Conservation (phyloP, 1,140 invertebrate species). For the Odontomachus brunneus region DNA sequence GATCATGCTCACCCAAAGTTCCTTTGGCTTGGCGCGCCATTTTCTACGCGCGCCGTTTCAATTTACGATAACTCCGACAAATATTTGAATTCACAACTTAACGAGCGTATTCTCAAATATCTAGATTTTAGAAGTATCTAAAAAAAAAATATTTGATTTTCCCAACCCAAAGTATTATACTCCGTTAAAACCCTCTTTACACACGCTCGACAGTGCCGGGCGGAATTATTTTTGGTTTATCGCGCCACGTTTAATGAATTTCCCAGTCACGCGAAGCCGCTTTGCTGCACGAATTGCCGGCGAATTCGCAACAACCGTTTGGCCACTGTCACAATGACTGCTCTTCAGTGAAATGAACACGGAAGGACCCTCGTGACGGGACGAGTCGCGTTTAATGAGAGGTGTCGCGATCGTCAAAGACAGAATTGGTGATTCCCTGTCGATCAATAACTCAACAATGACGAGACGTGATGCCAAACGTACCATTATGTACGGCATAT, state of each 20-base stretch:
- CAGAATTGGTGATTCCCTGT: slow-evolving; percentile 23
- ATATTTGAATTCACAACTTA: no score
- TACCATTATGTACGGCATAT: neutral
- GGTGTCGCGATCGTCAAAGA: slow-evolving; percentile 44
- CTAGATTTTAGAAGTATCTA: no score
- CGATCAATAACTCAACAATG: slow-evolving; percentile 25
- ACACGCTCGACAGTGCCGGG: slow-evolving; percentile 15
- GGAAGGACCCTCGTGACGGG: slow-evolving; percentile 17
- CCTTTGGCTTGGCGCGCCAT: no score
- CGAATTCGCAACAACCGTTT: slow-evolving; percentile 47
- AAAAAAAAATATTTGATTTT: no score
- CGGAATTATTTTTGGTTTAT: slow-evolving; percentile 68
- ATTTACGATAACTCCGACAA: no score
- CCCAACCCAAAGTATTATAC: no score
- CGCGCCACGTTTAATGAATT: slow-evolving; percentile 41
- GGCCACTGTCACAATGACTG: slow-evolving; percentile 41
- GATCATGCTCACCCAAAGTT: no score
- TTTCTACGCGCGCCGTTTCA: no score
- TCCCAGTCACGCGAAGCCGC: slow-evolving; percentile 35
- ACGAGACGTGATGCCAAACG: neutral
- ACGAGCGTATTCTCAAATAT: no score
- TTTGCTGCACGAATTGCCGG: slow-evolving; percentile 43
- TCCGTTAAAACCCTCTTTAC: no score
- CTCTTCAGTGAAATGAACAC: slow-evolving; percentile 40
- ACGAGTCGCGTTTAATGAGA: slow-evolving; percentile 38